Base-by-base conservation (phyloP, 2,888 invertebrate species). In the Argyra leucocephala region DNA sequence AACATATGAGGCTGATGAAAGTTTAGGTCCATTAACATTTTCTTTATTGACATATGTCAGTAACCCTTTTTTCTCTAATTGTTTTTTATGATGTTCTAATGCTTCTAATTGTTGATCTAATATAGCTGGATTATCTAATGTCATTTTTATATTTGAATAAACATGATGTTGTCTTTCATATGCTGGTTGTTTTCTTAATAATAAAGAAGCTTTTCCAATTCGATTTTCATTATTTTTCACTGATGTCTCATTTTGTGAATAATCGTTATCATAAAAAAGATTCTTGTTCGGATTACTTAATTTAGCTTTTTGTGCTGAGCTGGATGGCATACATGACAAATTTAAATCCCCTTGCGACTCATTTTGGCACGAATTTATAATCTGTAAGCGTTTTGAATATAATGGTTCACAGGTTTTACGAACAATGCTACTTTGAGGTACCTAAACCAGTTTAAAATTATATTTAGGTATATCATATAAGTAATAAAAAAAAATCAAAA, bases 381-480 rank as follows among this genome's bases (percentile, higher is more conserved):
- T 81, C 69, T 85, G 88, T 60, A 87, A 77, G 63, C 90, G 83
- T 26, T 88, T 84, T 57, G 90, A 88, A 76, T 87, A 91, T 10
- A 88, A 87, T 3, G 91, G 91, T 73, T 88, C 88, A 64, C 87
- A 82, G 64, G 87, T 81, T 71, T 86, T 84, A 75, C 85, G 87
- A 63, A 91, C 83, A 5, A 84, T 82, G 71, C 88, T 88, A 77
- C 90, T 91, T 74, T 88, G 88, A 68, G 91, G 91, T 73, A 91
- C 87, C 87, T 78, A 66, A 62, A 61, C 57, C 65, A 66, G 68
- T 62, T 5, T 59, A n/a, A n/a, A n/a, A n/a, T n/a, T n/a, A n/a
- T n/a, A n/a, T n/a, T n/a, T n/a, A n/a, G n/a, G n/a, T n/a, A n/a
- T n/a, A n/a, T n/a, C n/a, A n/a, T n/a, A n/a, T n/a, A n/a, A n/a